Base-by-base conservation (phyloP, 2,888 invertebrate genomes). In the Eumerus sabulonum region DNA sequence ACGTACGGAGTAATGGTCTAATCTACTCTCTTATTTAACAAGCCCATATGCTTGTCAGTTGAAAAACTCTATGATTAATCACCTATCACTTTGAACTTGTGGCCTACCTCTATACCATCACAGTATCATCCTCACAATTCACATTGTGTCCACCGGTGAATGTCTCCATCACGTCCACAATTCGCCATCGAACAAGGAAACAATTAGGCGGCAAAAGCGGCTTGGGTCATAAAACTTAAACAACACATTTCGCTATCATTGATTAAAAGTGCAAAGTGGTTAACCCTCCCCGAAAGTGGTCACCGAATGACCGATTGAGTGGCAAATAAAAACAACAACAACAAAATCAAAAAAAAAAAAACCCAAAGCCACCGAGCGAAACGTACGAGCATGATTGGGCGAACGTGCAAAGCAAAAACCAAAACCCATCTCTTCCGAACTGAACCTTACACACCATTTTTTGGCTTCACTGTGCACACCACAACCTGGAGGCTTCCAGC, bases 281-380 rank as follows among this genome's bases (percentile, higher is more conserved):
- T 79, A 73, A 73, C 73, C 68, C 79, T 50, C 68, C 59, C 59
- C 57, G 42, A 64, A 68, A 73, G 63, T 73, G 79, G 50, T 68
- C 79, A 79, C 79, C 40, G 68, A 79, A 73, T 79, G 73, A 79
- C 73, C 79, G 79, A 79, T 79, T 74, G 79, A 74, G 79, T 64
- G 74, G 53, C 54, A 68, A 72, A 45, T 38, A 19, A 27, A 27
- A 27, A 27, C 27, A 27, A 40, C 40, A 40, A 48, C 16, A 50
- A 9, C 18, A 59, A 45, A 38, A 19, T 5, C 38, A 56, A 56
- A 35, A 48, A 74, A 56, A 48, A 16, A 27, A 54, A 48, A 42
- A 54, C 7, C 2, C 2, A 27, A 27, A 27, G 27, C n/a, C 27
- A 27, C 27, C 27, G 27, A 27, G 3, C 7, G 27, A 7, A 27